A percentile compares a stretch with the other conserved stretches of the same genome.
These are phyloP conservation scores for Tauraco hartlaubi DNA, from an alignment of 2,797 vertebrate species.

Conservation along the genomic window DNA sequence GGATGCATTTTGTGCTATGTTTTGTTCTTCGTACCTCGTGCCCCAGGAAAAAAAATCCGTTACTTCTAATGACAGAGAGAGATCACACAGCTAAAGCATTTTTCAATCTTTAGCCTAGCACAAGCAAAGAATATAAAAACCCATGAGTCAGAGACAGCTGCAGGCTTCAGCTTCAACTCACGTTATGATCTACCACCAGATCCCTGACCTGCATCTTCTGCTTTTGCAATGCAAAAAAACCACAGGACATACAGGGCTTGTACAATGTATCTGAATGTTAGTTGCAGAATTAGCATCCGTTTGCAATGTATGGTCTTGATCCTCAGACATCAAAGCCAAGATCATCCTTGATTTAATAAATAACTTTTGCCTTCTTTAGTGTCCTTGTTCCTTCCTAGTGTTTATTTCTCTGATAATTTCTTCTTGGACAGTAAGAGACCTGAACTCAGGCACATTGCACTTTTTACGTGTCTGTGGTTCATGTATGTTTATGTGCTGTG, in stretches of 20 bases:
- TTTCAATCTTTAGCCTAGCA: background rate
- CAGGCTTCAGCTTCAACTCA: background rate
- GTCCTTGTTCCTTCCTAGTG: background rate
- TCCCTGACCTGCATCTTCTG: background rate
- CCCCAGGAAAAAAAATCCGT: background rate
- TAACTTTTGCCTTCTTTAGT: background rate
- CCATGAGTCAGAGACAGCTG: background rate
- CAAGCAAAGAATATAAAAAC: slow-evolving; percentile 20
- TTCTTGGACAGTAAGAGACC: background rate
- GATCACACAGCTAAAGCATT: background rate
- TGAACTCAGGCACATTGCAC: background rate
- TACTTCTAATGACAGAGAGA: slow-evolving; percentile 1
- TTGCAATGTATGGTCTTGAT: background rate
- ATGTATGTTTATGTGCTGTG: background rate
- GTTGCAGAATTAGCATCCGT: background rate
- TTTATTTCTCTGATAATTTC: background rate
- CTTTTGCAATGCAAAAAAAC: background rate
- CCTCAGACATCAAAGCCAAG: background rate
- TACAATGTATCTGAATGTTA: background rate
- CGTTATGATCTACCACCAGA: background rate
- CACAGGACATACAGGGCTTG: background rate
- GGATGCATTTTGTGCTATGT: background rate
- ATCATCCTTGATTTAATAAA: background rate
- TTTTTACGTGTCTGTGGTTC: background rate
- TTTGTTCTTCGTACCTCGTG: background rate